Conservation (phyloP, 1,140 invertebrate species). For the Apis dorsata region DNA sequence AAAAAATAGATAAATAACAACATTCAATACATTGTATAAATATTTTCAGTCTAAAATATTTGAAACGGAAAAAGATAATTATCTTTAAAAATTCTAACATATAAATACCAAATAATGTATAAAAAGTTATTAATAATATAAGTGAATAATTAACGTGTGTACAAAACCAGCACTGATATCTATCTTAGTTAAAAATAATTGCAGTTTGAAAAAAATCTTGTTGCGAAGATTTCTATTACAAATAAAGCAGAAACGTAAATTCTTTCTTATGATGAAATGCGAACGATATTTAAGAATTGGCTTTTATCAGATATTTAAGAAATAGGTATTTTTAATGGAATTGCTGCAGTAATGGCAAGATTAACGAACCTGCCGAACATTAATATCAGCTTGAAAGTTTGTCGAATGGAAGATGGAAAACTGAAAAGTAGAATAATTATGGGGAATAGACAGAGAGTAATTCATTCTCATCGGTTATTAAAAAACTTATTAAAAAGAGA, state of each 20-base stretch:
- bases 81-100: too few relatives aligned
- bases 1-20: too few relatives aligned
- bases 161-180: background rate
- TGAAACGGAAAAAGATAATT: too few relatives aligned
- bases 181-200: background rate
- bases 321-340: constrained; percentile 31
- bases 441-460: constrained; percentile 32
- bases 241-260: background rate
- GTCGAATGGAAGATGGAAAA: constrained; percentile 17
- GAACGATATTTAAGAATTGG: background rate
- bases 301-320: background rate
- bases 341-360: constrained; percentile 10
- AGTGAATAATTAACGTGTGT: too few relatives aligned
- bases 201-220: background rate
- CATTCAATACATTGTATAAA: too few relatives aligned
- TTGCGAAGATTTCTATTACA: background rate
- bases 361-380: constrained; percentile 25
- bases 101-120: too few relatives aligned
- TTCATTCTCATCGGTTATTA: constrained; percentile 31
- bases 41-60: too few relatives aligned
- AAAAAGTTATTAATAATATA: too few relatives aligned
- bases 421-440: constrained; percentile 47
- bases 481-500: constrained; percentile 36
- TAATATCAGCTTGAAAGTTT: constrained; percentile 11
- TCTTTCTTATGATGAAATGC: background rate